Evolutionary conservation across 2,113 vertebrate species (phyloP).

Genomic region (Lasiurus borealis): DNA sequence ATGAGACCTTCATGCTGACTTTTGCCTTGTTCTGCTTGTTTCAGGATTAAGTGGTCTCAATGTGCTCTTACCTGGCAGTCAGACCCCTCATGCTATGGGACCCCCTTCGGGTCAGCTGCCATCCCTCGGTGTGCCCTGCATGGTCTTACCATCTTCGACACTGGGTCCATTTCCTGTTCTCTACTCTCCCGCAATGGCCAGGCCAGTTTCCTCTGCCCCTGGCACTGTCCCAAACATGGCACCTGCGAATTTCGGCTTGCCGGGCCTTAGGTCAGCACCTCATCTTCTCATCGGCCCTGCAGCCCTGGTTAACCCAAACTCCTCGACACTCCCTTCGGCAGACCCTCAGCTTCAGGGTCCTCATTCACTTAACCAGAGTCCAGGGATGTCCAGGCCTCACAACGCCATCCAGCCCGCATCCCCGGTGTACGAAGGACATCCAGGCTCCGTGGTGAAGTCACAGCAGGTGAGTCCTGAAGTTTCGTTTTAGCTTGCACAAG

Average conservation of each 20-base stretch:
- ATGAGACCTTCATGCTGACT: neutral
- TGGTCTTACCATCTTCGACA: slow-evolving; percentile 90
- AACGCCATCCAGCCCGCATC: slow-evolving; percentile 82
- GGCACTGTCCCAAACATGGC: slow-evolving; percentile 77
- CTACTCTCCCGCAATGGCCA: slow-evolving; percentile 84
- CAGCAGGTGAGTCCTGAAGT: slow-evolving; percentile 85
- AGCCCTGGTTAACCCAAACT: slow-evolving; percentile 78
- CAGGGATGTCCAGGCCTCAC: slow-evolving; percentile 77
- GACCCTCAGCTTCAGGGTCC: slow-evolving; percentile 80
- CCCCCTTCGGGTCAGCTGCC: slow-evolving; percentile 85
- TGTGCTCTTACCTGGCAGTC: slow-evolving; percentile 91
- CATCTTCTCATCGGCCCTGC: slow-evolving; percentile 88
- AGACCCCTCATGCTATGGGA: slow-evolving; percentile 79
- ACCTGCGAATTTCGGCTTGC: slow-evolving; percentile 86
- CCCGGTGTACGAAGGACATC: slow-evolving; percentile 79
- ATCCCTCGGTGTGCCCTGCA: slow-evolving; percentile 90
- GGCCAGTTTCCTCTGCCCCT: slow-evolving; percentile 63
- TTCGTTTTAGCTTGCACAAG: neutral
- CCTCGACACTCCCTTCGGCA: neutral
- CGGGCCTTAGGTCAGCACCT: slow-evolving; percentile 84
- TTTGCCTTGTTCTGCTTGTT: slow-evolving; percentile 67
- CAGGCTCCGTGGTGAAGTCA: slow-evolving; percentile 77
- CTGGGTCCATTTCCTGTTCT: slow-evolving; percentile 90
- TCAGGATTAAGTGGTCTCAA: slow-evolving; percentile 89
- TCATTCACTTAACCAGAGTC: slow-evolving; percentile 77